These are phyloP conservation scores for Idaea straminata DNA, from an alignment of 2,888 invertebrate species.

Conservation along the genomic window DNA sequence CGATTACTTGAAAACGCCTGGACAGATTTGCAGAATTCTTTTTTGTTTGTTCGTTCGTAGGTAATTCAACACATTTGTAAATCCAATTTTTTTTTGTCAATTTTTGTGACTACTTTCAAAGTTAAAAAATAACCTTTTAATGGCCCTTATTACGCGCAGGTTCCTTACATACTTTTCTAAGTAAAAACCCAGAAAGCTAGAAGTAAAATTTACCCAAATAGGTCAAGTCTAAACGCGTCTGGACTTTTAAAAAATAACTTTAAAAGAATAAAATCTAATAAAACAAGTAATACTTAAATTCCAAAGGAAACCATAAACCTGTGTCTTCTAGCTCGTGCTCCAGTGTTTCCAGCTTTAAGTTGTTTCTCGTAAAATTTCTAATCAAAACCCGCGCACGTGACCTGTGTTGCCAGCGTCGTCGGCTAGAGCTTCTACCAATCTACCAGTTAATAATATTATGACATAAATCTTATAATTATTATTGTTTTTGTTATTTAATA, in stretches of 20 bases:
- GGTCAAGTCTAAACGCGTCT: no score
- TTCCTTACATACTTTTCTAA: no score
- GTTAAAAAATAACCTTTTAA: no score
- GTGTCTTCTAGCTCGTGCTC: not conserved
- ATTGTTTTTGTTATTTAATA: not conserved
- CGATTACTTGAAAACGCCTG: no score
- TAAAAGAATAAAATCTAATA: not conserved
- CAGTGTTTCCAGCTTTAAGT: not conserved
- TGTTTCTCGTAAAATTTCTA: not conserved
- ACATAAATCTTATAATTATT: not conserved
- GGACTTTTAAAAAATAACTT: not conserved
- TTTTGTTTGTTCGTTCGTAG: no score
- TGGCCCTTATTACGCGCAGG: no score
- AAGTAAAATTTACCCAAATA: no score
- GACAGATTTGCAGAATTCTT: no score
- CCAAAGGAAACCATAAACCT: not conserved
- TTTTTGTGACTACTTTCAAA: no score
- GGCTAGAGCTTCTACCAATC: not conserved
- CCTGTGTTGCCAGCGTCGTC: not conserved
- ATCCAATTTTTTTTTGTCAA: no score
- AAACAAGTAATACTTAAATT: not conserved
- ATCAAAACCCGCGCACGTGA: not conserved
- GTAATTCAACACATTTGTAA: no score
- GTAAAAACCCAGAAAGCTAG: no score
- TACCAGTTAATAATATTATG: not conserved